Percentiles rank a stretch among this genome's conserved stretches.
Conservation (phyloP, 2,888 invertebrate genomes). For the Invenusta paracnida region DNA sequence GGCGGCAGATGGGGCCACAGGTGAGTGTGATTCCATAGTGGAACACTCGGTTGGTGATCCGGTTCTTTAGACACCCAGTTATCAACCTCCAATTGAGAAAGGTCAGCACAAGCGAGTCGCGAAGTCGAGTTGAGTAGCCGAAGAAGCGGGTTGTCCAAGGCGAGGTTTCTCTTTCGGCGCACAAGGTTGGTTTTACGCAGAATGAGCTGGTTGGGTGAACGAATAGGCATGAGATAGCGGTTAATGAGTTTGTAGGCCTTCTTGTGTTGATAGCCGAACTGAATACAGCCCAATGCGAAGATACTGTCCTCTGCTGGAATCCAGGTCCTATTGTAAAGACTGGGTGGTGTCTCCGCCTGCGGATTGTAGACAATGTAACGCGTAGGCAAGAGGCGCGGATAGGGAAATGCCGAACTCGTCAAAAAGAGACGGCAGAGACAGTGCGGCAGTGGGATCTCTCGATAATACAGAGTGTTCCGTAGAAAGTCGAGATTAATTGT, state of each 20-base stretch:
- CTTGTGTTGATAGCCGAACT: conserved; percentile 24
- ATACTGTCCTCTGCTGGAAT: conserved; percentile 24
- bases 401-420: background rate
- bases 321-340: background rate
- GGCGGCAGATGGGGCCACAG: background rate
- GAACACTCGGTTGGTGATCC: background rate
- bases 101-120: background rate
- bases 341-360: background rate
- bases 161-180: background rate
- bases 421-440: background rate
- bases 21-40: background rate
- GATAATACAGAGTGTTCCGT: background rate
- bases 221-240: conserved; percentile 27
- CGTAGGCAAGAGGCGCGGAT: background rate
- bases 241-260: background rate
- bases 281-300: conserved; percentile 23
- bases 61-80: background rate
- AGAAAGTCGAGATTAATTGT: background rate
- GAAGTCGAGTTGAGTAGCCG: background rate
- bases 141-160: background rate
- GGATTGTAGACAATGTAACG: conserved; percentile 3
- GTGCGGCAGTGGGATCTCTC: background rate
- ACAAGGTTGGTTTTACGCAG: conserved; percentile 19
- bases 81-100: background rate
- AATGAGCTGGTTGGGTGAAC: background rate